A percentile compares a stretch with the other conserved stretches of the same genome.
These are phyloP conservation scores for Sminthurinus aureus DNA, from an alignment of 2,888 invertebrate genomes.

Conservation along the genomic window DNA sequence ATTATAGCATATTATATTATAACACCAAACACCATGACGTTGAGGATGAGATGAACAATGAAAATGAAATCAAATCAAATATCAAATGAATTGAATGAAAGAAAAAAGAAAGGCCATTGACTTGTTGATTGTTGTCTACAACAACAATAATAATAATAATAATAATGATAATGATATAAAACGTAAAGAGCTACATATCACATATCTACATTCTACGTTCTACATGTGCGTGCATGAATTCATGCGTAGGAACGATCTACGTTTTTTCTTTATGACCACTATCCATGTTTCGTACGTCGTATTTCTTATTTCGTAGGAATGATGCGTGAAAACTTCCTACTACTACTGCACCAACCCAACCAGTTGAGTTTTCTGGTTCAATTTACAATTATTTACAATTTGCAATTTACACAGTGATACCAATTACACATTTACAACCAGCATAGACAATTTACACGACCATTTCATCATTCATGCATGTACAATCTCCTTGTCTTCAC, in stretches of 20 bases:
- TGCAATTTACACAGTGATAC: slow-evolving; percentile 7
- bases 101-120: slow-evolving; percentile 19
- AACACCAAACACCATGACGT: no score
- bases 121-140: slow-evolving; percentile 4
- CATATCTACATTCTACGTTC: neutral
- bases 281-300: no score
- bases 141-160: no score
- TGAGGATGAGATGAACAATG: neutral
- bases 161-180: neutral
- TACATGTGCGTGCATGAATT: neutral
- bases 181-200: neutral
- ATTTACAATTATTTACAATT: slow-evolving; percentile 11
- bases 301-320: no score
- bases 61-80: neutral
- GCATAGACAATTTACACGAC: no score
- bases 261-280: no score
- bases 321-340: no score
- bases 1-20: no score
- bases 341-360: no score
- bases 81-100: neutral
- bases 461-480: no score
- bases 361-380: slow-evolving; percentile 21
- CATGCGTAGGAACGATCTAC: no score
- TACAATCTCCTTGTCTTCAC: no score
- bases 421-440: slow-evolving; percentile 5